phyloP scores from a whole-genome alignment of 2,888 invertebrate species.

The Polyploca ridens region DNA sequence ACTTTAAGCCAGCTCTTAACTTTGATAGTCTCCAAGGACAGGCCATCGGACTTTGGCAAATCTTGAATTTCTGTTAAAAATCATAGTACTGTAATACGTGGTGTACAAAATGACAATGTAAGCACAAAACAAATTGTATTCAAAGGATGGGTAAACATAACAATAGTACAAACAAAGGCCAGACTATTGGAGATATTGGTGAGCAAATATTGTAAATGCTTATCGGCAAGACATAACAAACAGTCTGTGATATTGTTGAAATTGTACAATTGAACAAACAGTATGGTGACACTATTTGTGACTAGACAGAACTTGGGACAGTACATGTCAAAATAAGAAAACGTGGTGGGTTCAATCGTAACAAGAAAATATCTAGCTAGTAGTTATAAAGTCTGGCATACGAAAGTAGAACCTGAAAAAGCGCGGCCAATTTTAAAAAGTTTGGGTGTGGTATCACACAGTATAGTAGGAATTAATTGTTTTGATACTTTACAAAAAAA shows the following conservation, averaged over 20 bases:
- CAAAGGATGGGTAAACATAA: conserved; percentile 2
- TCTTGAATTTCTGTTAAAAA: background rate
- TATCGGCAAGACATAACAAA: background rate
- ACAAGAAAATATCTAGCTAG: background rate
- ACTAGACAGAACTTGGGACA: background rate
- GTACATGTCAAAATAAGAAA: background rate
- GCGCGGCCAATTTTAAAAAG: too few species aligned
- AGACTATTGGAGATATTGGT: conserved; percentile 5
- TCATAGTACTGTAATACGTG: too few species aligned
- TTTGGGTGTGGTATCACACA: too few species aligned
- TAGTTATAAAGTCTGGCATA: too few species aligned
- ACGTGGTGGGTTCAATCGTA: background rate
- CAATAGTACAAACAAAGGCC: conserved; percentile 2
- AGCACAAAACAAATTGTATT: conserved; percentile 2
- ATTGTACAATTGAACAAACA: conserved; percentile 1
- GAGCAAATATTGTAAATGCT: conserved; percentile 1
- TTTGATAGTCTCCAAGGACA: background rate
- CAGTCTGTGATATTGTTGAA: background rate
- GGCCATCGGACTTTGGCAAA: background rate
- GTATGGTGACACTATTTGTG: background rate
- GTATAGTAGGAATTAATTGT: too few species aligned
- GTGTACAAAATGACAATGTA: conserved; percentile 3
- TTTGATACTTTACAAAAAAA: too few species aligned
- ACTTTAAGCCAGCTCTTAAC: background rate
- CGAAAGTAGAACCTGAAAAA: too few species aligned